These are phyloP conservation scores for Lemur catta DNA, from an alignment of 2,797 vertebrate species.

Conservation along the genomic window DNA sequence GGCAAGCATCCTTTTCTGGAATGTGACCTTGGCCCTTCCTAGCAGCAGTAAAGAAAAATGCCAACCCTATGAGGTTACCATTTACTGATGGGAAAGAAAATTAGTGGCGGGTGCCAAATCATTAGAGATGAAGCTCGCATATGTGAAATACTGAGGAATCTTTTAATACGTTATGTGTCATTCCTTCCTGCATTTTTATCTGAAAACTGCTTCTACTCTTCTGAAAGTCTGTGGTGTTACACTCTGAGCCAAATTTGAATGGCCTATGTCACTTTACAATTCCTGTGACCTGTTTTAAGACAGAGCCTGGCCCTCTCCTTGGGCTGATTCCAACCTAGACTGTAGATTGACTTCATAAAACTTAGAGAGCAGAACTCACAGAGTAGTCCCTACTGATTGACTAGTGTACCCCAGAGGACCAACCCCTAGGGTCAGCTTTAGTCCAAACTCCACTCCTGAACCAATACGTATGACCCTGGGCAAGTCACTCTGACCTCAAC, in stretches of 20 bases:
- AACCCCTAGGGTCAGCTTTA: neutral
- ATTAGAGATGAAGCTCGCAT: conserved; percentile 51
- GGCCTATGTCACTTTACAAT: neutral
- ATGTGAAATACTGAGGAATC: neutral
- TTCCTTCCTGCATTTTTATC: neutral
- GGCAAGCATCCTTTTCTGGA: conserved; percentile 79
- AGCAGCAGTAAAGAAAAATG: conserved; percentile 76
- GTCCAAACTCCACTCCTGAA: neutral
- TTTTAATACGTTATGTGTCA: neutral
- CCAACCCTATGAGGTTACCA: conserved; percentile 78
- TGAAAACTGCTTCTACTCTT: neutral
- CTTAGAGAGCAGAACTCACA: neutral
- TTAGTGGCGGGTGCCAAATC: conserved; percentile 51
- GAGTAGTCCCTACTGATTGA: neutral
- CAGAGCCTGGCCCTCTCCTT: neutral
- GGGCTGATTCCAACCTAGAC: neutral
- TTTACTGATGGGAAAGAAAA: conserved; percentile 76
- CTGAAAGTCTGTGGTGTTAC: neutral
- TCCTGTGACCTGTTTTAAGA: neutral
- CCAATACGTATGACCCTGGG: neutral
- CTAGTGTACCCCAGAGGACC: neutral
- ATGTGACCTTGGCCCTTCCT: conserved; percentile 84
- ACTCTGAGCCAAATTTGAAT: neutral
- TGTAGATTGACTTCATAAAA: neutral
- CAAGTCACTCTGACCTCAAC: neutral